Evolutionary conservation across 2,113 vertebrate genomes (phyloP), one percentile per base, ranked within the genome.

Genomic region (Miniopterus natalensis): DNA sequence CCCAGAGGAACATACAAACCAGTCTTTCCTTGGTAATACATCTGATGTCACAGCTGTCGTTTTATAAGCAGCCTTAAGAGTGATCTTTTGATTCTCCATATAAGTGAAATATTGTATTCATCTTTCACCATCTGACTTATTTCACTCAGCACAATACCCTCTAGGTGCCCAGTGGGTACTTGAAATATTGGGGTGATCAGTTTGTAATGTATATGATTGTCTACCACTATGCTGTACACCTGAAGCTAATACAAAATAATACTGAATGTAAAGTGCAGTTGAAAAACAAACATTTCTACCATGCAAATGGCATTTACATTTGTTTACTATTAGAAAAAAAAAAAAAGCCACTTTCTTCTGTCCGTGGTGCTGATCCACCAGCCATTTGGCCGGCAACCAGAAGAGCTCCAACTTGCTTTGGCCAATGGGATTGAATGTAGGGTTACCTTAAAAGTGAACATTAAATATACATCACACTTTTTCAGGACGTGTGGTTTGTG

Each of bases 311-410:
- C 25, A 49, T 75, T 75, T 75, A 49, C 27, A 8, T 75, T 31
- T 74, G 71, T 47, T 74, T 47, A 75, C 31, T 47, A 75, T 49
- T 75, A 75, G 73, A 18, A 20, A 77, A 51, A 77, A 20, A 18
- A 66, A 51, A 77, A n/a, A 17, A 17, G 77, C 53, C 12, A 36
- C 4, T 4, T 59, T 11, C 2, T 29, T 84, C 96, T 97, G 95
- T 97, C 96, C 96, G 21, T 96, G 96, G 96, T 97, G 87, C 96
- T 97, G 96, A 96, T 9, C 5, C 0, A 21, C 51, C 8, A 59
- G 7, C 21, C 6, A 8, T 36, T 90, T 94, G 59, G 47, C 47
- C 0, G 0, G 1, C 14, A 68, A 8, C 10, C 42, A 23, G 9
- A 84, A 14, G 9, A 17, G 45, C 36, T 84, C 49, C 71, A 40